phyloP scores from a whole-genome alignment of 2,888 invertebrate genomes.

The Nezara viridula region DNA sequence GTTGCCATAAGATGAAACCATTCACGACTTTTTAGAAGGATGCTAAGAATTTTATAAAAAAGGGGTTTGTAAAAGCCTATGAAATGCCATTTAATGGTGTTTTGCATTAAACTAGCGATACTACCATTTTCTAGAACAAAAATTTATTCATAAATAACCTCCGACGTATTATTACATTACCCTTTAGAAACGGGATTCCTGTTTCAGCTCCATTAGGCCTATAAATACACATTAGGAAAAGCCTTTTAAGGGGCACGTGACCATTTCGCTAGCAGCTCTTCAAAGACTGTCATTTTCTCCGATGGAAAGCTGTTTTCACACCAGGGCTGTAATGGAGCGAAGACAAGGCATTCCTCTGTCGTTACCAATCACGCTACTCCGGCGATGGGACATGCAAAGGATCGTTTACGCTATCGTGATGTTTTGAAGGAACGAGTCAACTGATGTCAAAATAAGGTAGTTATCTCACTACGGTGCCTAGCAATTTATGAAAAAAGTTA shows the following conservation, averaged over 20 bases:
- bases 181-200: not conserved
- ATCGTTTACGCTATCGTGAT: slow-evolving; percentile 37
- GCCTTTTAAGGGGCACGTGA: not conserved
- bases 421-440: slow-evolving; percentile 16
- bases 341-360: slow-evolving; percentile 26
- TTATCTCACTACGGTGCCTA: not conserved
- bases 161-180: not conserved
- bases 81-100: too few relatives aligned
- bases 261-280: not conserved
- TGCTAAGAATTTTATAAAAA: too few relatives aligned
- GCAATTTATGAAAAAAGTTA: slow-evolving; percentile 26
- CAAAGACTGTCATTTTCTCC: slow-evolving; percentile 36
- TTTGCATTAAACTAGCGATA: too few relatives aligned
- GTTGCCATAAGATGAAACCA: too few relatives aligned
- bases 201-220: not conserved
- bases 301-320: slow-evolving; percentile 47
- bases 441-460: slow-evolving; percentile 30
- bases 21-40: too few relatives aligned
- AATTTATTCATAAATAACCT: not conserved
- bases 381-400: slow-evolving; percentile 12
- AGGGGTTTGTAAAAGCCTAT: too few relatives aligned
- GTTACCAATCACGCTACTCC: not conserved
- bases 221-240: slow-evolving; percentile 37
- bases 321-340: not conserved
- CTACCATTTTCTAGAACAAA: not conserved